Conservation (phyloP, 2,113 vertebrate species). For the Pionites leucogaster region DNA sequence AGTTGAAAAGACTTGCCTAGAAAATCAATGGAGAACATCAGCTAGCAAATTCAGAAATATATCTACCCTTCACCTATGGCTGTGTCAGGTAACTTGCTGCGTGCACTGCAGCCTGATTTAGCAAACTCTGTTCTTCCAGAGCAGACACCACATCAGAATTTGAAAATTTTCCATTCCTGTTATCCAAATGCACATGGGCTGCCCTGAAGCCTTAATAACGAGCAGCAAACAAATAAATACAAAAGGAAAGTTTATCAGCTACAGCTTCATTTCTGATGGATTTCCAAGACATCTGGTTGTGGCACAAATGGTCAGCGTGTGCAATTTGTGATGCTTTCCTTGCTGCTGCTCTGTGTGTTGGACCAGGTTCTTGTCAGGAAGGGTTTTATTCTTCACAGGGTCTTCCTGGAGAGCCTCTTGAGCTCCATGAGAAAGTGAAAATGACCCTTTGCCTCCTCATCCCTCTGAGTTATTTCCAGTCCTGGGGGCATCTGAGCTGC, state of each 20-base stretch:
- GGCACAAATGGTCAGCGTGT: not conserved
- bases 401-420: not conserved
- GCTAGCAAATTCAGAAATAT: not conserved
- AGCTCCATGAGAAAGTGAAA: not conserved
- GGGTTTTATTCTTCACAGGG: not conserved
- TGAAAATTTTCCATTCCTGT: not conserved
- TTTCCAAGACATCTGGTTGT: not conserved
- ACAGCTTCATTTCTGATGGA: not conserved
- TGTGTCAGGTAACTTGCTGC: not conserved
- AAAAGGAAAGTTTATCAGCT: not conserved
- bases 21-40: conserved; percentile 9
- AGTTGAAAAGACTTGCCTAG: conserved; percentile 9
- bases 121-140: not conserved
- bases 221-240: not conserved
- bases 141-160: not conserved
- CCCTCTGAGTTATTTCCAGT: not conserved
- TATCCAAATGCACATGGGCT: not conserved
- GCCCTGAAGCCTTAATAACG: not conserved
- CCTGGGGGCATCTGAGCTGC: not conserved
- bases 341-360: not conserved
- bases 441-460: not conserved
- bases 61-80: not conserved
- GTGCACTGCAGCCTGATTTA: not conserved
- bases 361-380: not conserved
- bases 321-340: not conserved